Evolutionary conservation across 2,113 vertebrate species (phyloP), one percentile per base, ranked within the genome.

Genomic region (Mustelus asterias): DNA sequence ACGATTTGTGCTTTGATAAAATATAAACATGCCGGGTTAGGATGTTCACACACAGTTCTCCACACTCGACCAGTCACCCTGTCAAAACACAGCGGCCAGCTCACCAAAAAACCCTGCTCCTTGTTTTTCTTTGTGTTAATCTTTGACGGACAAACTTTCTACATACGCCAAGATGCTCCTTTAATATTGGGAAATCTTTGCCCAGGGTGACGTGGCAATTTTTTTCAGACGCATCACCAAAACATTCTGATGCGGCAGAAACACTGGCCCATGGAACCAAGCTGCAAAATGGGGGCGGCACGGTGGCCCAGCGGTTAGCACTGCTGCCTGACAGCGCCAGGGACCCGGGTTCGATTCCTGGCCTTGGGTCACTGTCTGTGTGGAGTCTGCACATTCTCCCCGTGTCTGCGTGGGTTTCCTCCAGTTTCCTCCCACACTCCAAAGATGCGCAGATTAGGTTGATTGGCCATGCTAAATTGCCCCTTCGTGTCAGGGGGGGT

Each of bases 121-220:
- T 95, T 95, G 94, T 95, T 95, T 95, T 95, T 95, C 94, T 95
- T 95, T 72, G 94, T 54, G 94, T 95, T 95, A 95, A 95, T 95
- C 67, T 70, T 95, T 95, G 41, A 95, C 69, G 26, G 94, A 44
- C 67, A 72, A 29, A 95, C 10, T 24, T 58, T 90, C 88, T 16
- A 60, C 44, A n/a, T 60, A 26, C 13, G 29, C 8, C 88, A 90
- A 90, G 88, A 90, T 90, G 69, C 94, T 29, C 94, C 94, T 72
- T 95, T 95, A 95, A 95, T 72, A 95, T 95, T 95, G 94, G 94
- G 94, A 76, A 95, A 95, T 95, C 41, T 54, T 72, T 95, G 92
- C 18, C 41, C 65, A 95, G 94, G 94, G 48, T 95, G 44, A 95
- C 26, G 67, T 72, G 67, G 69, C 94, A 33, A 76, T 26, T 72